Conservation (phyloP, 2,797 vertebrate species). For the Channa striata region DNA sequence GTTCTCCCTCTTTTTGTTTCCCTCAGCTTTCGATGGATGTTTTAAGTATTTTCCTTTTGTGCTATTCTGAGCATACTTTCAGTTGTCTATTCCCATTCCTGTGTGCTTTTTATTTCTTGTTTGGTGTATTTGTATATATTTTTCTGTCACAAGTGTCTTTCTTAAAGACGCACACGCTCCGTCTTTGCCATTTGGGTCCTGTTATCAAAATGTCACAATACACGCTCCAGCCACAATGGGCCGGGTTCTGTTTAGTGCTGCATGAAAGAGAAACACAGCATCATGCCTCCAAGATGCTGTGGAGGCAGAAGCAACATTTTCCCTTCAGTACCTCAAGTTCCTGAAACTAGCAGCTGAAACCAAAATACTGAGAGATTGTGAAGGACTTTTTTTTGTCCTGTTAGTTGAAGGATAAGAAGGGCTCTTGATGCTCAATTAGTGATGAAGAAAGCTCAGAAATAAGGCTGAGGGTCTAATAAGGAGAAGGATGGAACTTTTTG, state of each 20-base stretch:
- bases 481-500: slow-evolving; percentile 1
- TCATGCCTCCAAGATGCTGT: neutral
- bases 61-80: slow-evolving; percentile 10
- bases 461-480: slow-evolving; percentile 10
- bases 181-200: slow-evolving; percentile 13
- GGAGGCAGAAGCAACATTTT: neutral
- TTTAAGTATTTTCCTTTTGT: slow-evolving; percentile 20
- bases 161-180: neutral
- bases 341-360: neutral
- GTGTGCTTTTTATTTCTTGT: slow-evolving; percentile 8
- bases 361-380: neutral
- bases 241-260: neutral
- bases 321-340: neutral
- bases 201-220: slow-evolving; percentile 5
- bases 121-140: neutral
- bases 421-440: neutral
- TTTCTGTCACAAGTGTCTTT: slow-evolving; percentile 9
- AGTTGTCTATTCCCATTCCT: slow-evolving; percentile 1
- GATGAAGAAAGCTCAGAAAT: neutral
- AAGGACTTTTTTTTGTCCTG: neutral
- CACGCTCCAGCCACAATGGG: neutral
- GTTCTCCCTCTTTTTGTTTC: slow-evolving; percentile 10
- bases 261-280: slow-evolving; percentile 2
- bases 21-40: slow-evolving; percentile 17
- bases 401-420: neutral